Conservation (phyloP, 2,113 vertebrate genomes). For the Pogona vitticeps region DNA sequence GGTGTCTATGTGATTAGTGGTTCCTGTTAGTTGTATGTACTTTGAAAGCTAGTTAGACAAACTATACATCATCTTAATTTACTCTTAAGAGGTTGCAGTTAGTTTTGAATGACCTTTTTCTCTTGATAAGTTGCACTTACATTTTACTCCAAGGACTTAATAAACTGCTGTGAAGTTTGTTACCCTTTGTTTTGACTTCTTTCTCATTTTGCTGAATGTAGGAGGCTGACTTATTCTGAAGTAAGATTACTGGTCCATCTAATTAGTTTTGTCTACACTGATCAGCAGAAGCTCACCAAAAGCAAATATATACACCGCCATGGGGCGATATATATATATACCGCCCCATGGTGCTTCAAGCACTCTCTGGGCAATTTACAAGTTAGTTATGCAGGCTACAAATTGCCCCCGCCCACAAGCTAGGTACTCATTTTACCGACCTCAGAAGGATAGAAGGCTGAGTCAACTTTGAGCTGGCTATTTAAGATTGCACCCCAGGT, state of each 20-base stretch:
- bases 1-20: constrained; percentile 21
- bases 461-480: too few relatives aligned
- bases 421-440: too few relatives aligned
- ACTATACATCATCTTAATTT: constrained; percentile 43
- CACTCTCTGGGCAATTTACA: too few relatives aligned
- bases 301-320: too few relatives aligned
- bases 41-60: constrained; percentile 18
- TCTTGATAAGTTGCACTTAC: not conserved
- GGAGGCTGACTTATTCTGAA: not conserved
- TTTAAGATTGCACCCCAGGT: too few relatives aligned
- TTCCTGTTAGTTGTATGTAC: constrained; percentile 12
- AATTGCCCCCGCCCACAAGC: too few relatives aligned
- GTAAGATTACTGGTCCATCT: not conserved
- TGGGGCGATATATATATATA: too few relatives aligned
- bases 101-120: not conserved
- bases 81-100: constrained; percentile 29
- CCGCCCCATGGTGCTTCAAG: too few relatives aligned
- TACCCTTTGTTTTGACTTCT: too few relatives aligned
- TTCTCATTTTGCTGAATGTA: not conserved
- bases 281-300: not conserved
- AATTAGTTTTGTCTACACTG: not conserved
- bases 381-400: too few relatives aligned
- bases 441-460: too few relatives aligned
- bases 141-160: not conserved
- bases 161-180: too few relatives aligned